Conservation (phyloP, 2,113 vertebrate genomes). For the Hystrix cristata region DNA sequence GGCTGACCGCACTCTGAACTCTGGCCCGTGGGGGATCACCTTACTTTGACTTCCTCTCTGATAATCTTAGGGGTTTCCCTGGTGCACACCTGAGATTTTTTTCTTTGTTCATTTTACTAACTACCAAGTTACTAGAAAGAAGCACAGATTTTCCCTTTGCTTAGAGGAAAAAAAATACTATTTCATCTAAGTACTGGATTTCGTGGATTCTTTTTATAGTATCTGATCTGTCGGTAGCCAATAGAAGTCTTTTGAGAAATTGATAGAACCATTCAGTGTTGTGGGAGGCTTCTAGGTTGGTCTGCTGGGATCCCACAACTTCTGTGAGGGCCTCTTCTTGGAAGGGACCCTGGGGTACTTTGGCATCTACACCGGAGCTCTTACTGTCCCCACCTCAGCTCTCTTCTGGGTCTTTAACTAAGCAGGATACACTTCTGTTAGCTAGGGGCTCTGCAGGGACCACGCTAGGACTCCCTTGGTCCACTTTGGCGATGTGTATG, state of each 20-base stretch:
- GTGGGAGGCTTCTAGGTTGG: not conserved
- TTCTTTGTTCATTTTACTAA: not conserved
- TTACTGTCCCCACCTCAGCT: not conserved
- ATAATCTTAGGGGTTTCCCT: not conserved
- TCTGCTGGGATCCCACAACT: not conserved
- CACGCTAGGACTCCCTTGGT: not conserved
- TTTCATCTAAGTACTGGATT: not conserved
- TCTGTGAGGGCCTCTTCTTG: not conserved
- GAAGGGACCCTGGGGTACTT: not conserved
- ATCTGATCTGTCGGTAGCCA: not conserved
- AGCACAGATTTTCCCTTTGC: not conserved
- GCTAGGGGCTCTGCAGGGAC: not conserved
- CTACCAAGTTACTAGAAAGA: not conserved
- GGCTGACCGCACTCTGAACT: not conserved
- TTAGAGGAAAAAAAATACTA: not conserved
- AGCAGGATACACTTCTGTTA: not conserved
- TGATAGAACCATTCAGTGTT: not conserved
- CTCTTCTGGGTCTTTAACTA: not conserved
- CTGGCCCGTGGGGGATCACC: not conserved
- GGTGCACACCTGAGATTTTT: not conserved
- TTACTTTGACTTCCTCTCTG: not conserved
- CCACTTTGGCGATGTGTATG: not conserved
- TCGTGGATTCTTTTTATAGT: not conserved
- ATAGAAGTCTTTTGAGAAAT: not conserved
- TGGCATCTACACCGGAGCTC: accelerated